phyloP scores from a whole-genome alignment of 2,113 vertebrate species.

The Pavo muticus region DNA sequence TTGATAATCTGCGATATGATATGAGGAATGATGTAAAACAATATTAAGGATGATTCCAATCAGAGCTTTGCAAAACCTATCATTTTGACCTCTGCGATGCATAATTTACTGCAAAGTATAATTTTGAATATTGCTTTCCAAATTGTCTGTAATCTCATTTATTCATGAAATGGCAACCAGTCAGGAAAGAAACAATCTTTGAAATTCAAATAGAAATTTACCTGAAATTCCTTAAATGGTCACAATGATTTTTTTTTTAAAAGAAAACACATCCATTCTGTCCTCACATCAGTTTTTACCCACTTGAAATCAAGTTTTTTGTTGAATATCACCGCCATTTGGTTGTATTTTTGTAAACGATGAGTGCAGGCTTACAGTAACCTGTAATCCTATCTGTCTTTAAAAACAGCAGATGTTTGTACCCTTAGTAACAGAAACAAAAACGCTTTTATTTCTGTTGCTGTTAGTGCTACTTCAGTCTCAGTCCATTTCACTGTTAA shows the following conservation, averaged over 20 bases:
- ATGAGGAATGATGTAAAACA: background rate
- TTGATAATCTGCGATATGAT: background rate
- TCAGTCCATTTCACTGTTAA: background rate
- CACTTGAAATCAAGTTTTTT: constrained; percentile 59
- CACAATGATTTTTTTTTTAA: background rate
- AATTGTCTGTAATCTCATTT: constrained; percentile 29
- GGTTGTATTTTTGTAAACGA: constrained; percentile 21
- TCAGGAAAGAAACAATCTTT: background rate
- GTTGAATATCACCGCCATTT: constrained; percentile 2
- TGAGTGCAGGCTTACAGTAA: background rate
- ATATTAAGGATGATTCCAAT: constrained; percentile 35
- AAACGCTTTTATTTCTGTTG: background rate
- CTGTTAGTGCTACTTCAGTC: background rate
- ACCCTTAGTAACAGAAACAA: background rate
- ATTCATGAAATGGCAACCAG: constrained; percentile 27
- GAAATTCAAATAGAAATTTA: constrained; percentile 52
- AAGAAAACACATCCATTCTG: background rate
- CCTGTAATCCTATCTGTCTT: background rate
- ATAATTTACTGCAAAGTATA: constrained; percentile 18
- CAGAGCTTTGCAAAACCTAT: constrained; percentile 38
- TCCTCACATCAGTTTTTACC: constrained; percentile 37
- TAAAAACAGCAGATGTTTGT: background rate
- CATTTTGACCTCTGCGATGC: constrained; percentile 10
- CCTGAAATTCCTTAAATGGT: constrained; percentile 41
- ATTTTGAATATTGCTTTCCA: constrained; percentile 66